Percentiles rank a stretch among this genome's conserved stretches.
Evolutionary conservation across 2,113 vertebrate species (phyloP).

Genomic region (Stegostoma tigrinum): DNA sequence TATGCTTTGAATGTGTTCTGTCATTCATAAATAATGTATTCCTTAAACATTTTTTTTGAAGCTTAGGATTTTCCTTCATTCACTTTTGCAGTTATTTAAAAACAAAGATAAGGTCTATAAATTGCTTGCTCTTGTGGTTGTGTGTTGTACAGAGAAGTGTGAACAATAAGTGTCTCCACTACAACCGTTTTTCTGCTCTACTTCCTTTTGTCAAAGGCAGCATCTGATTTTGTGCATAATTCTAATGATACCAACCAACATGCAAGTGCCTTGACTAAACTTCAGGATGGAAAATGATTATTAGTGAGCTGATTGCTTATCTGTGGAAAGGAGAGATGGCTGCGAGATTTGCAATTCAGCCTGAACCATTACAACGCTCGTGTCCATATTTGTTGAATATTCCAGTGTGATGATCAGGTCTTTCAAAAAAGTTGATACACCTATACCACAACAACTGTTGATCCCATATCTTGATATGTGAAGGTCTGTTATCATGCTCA

Average conservation of each 20-base stretch:
- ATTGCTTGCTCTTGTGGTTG: neutral
- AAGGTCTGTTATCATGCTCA: neutral
- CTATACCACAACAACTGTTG: neutral
- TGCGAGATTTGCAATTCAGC: neutral
- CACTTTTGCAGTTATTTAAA: neutral
- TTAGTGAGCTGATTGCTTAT: neutral
- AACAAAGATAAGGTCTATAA: neutral
- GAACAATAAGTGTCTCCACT: neutral
- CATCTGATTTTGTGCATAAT: neutral
- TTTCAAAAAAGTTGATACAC: neutral
- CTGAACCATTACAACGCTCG: neutral
- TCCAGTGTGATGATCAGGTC: neutral
- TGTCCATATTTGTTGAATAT: neutral
- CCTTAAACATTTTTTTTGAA: neutral
- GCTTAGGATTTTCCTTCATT: neutral
- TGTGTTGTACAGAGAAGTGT: neutral
- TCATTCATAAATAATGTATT: neutral
- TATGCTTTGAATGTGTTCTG: neutral
- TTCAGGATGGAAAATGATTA: neutral
- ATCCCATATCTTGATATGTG: neutral
- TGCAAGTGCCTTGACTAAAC: neutral
- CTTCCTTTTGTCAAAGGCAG: neutral
- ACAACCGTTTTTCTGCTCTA: neutral
- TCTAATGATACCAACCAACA: neutral
- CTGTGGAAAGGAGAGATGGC: neutral